Evolutionary conservation across 2,888 invertebrate species (phyloP).

Genomic region (Sesamia inferens): DNA sequence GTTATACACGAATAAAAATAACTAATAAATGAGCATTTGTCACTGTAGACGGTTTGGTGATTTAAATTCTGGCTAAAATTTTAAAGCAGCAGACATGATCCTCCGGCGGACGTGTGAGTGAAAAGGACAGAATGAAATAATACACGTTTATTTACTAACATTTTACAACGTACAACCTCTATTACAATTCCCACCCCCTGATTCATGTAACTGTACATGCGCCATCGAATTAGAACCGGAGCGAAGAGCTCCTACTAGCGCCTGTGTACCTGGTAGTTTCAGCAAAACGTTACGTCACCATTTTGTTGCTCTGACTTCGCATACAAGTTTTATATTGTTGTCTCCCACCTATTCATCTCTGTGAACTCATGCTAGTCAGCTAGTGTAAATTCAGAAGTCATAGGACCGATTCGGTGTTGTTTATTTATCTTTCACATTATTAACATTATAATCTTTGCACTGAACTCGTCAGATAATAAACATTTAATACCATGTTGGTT

Average conservation of each 20-base stretch:
- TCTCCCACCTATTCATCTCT: background rate
- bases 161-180: conserved; percentile 28
- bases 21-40: background rate
- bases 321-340: conserved; percentile 2
- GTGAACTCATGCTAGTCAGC: too few relatives aligned
- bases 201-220: conserved; percentile 40
- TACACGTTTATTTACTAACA: conserved; percentile 6
- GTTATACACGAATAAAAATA: background rate
- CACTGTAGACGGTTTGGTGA: background rate
- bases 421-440: conserved; percentile 18
- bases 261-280: conserved; percentile 76
- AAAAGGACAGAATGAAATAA: conserved; percentile 7
- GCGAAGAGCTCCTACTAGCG: conserved; percentile 52
- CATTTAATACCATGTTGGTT: conserved; percentile 49
- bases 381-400: too few relatives aligned
- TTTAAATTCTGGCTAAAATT: background rate
- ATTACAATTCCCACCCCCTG: conserved; percentile 20
- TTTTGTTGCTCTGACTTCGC: conserved; percentile 59
- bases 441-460: conserved; percentile 12
- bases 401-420: background rate
- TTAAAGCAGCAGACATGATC: background rate
- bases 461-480: conserved; percentile 43
- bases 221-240: conserved; percentile 9
- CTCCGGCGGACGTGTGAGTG: background rate
- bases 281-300: conserved; percentile 79